Percentiles rank a stretch among this genome's conserved stretches.
Evolutionary conservation across 2,797 vertebrate genomes (phyloP).

Genomic region (Arrhamphus sclerolepis): DNA sequence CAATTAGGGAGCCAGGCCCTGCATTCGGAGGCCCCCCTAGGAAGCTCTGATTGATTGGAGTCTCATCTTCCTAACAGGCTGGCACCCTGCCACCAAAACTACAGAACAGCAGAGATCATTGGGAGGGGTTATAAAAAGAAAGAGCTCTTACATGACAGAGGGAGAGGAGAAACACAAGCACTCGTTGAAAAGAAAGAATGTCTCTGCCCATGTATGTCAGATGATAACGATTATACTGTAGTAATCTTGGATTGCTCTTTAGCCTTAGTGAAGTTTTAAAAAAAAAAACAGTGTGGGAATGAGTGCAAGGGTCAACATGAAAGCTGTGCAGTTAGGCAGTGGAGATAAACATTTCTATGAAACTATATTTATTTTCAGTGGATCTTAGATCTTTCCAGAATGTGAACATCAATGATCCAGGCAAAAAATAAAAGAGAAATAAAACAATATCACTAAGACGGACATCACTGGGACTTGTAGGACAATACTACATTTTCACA

Average conservation of each 20-base stretch:
- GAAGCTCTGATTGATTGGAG: constrained; percentile 86
- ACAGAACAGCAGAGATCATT: constrained; percentile 63
- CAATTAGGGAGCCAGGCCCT: constrained; percentile 73
- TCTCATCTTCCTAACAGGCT: constrained; percentile 87
- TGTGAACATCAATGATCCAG: constrained; percentile 47
- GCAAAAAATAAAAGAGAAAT: constrained; percentile 51
- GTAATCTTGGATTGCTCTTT: constrained; percentile 70
- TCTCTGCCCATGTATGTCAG: constrained; percentile 66
- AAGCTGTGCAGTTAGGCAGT: constrained; percentile 44
- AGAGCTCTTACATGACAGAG: constrained; percentile 53
- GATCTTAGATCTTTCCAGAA: constrained; percentile 46
- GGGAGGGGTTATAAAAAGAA: constrained; percentile 47
- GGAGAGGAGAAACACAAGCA: constrained; percentile 42
- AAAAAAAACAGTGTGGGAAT: constrained; percentile 65
- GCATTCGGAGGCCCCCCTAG: constrained; percentile 67
- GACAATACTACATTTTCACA: constrained; percentile 55
- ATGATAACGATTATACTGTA: constrained; percentile 74
- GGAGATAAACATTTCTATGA: constrained; percentile 65
- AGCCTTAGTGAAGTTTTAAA: constrained; percentile 41
- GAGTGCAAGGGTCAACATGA: constrained; percentile 58
- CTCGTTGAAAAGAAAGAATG: constrained; percentile 61
- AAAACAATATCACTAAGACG: constrained; percentile 53
- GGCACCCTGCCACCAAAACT: constrained; percentile 79
- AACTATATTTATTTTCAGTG: constrained; percentile 82
- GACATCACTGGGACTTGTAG: constrained; percentile 47